Conservation (phyloP, 2,797 vertebrate genomes). For the Muscicapa comitata region DNA sequence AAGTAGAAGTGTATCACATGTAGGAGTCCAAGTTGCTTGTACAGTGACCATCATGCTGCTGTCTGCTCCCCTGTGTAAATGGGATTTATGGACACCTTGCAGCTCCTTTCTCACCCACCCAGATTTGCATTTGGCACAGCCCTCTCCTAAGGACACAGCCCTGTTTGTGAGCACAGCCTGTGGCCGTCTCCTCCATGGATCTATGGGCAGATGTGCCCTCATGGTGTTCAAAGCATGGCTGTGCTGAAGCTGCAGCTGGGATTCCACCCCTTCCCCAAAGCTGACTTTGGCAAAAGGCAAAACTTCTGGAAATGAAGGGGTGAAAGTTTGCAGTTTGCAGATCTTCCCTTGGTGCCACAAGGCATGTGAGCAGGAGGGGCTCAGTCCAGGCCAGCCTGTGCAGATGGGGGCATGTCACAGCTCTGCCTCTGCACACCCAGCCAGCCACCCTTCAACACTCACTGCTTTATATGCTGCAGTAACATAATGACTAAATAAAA, state of each 20-base stretch:
- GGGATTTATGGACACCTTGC: rapidly evolving
- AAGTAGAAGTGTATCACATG: rapidly evolving
- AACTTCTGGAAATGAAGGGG: neutral
- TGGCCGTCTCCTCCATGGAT: neutral
- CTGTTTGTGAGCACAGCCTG: neutral
- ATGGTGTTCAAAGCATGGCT: rapidly evolving
- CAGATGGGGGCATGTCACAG: neutral
- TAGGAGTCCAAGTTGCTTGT: too few relatives aligned
- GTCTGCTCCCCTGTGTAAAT: neutral
- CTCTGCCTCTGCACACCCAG: neutral
- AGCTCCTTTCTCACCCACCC: neutral
- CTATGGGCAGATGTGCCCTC: neutral
- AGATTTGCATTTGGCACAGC: neutral
- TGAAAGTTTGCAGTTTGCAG: neutral
- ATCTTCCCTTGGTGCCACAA: neutral
- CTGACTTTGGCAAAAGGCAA: neutral
- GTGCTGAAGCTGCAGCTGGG: neutral
- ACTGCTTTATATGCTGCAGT: neutral
- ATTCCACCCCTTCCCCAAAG: neutral
- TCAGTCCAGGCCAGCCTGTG: neutral
- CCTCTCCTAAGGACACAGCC: neutral
- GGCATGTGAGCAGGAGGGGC: neutral
- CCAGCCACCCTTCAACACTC: neutral
- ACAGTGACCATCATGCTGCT: neutral
- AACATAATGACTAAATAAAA: neutral